These are phyloP conservation scores for Stenoptilia bipunctidactyla DNA, from an alignment of 2,888 invertebrate species.

Conservation along the genomic window DNA sequence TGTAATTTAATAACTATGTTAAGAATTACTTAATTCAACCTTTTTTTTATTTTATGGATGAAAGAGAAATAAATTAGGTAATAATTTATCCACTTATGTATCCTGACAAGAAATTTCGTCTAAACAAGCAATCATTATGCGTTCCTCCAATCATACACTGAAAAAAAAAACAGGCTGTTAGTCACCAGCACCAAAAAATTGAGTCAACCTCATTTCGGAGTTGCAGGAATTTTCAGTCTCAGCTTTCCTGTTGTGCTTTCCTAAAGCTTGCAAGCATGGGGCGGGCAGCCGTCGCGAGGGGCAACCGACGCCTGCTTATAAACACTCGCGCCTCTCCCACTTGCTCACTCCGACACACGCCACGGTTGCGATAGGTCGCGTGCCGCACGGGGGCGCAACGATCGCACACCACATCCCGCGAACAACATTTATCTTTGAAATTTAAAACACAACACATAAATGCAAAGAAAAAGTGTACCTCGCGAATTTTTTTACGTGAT, in stretches of 20 bases:
- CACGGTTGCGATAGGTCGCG: conserved; percentile 63
- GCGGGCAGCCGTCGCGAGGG: conserved; percentile 24
- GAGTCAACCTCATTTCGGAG: too few species aligned
- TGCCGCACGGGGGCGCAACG: conserved; percentile 56
- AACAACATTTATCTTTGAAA: conserved; percentile 65
- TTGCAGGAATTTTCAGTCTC: too few species aligned
- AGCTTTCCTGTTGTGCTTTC: conserved; percentile 17
- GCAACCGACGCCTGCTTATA: conserved; percentile 28
- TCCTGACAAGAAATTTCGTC: too few species aligned
- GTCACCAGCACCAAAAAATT: too few species aligned
- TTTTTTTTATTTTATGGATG: too few species aligned
- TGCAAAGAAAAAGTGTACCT: conserved; percentile 64
- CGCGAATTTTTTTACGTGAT: conserved; percentile 26
- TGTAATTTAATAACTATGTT: too few species aligned
- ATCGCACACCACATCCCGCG: conserved; percentile 45
- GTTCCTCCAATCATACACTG: too few species aligned
- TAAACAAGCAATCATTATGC: too few species aligned
- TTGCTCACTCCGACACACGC: conserved; percentile 52
- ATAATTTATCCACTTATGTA: too few species aligned
- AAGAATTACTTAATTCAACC: too few species aligned
- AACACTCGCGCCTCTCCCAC: conserved; percentile 31
- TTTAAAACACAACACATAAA: conserved; percentile 41
- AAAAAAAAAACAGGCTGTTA: too few species aligned
- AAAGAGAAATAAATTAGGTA: too few species aligned
- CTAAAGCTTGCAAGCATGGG: conserved; percentile 20